Evolutionary conservation across 2,888 invertebrate species (phyloP).

Genomic region (Phragmatobia fuliginosa): DNA sequence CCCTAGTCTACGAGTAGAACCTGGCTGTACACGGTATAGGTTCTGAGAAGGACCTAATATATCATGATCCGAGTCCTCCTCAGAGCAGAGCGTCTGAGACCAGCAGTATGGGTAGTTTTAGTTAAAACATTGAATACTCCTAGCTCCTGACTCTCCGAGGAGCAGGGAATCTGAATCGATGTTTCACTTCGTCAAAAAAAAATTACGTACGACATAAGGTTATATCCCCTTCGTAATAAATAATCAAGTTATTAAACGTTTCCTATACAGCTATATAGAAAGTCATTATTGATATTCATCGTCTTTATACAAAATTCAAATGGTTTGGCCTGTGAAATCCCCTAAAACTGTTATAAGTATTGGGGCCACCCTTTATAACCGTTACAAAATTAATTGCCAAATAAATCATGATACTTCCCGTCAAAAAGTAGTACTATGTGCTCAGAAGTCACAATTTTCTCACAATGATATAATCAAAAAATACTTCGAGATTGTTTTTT

Average conservation of each 20-base stretch:
- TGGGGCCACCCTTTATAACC: conserved; percentile 45
- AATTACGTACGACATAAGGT: background rate
- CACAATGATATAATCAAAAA: background rate
- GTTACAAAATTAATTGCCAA: conserved; percentile 50
- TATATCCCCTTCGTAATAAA: background rate
- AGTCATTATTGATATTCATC: conserved; percentile 31
- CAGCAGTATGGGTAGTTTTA: too few species aligned
- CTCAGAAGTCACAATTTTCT: conserved; percentile 24
- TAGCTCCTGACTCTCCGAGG: too few species aligned
- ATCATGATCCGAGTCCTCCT: too few species aligned
- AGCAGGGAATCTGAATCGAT: too few species aligned
- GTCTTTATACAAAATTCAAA: conserved; percentile 48
- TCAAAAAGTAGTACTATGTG: conserved; percentile 29
- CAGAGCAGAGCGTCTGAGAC: too few species aligned
- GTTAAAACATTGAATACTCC: too few species aligned
- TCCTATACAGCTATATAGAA: background rate
- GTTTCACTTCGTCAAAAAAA: too few species aligned
- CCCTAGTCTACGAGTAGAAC: too few species aligned
- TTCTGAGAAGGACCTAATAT: too few species aligned
- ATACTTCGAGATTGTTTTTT: background rate
- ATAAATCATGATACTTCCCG: conserved; percentile 52
- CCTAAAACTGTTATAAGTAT: conserved; percentile 53
- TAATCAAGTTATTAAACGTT: background rate
- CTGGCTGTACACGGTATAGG: too few species aligned
- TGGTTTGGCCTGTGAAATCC: conserved; percentile 42